A percentile compares a stretch with the other conserved stretches of the same genome.
These are phyloP conservation scores for Zaprionus obscuricornis DNA, from an alignment of 2,888 invertebrate species.

Conservation along the genomic window DNA sequence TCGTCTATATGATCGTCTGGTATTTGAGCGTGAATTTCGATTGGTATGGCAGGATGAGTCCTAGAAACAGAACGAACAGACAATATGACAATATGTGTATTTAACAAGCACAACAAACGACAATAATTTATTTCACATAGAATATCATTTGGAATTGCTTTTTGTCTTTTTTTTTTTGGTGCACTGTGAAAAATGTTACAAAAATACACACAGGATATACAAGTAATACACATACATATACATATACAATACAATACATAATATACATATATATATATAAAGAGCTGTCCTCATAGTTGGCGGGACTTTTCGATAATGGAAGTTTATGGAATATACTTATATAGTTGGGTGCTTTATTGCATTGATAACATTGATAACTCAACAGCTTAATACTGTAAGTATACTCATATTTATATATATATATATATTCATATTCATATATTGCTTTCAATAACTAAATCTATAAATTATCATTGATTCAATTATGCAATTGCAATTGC, in stretches of 20 bases:
- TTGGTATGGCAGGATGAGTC: constrained; percentile 74
- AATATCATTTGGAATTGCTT: constrained; percentile 33
- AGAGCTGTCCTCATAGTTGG: constrained; percentile 12
- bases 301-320: constrained; percentile 13
- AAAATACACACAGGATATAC: constrained; percentile 56
- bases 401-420: constrained; percentile 19
- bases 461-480: constrained; percentile 34
- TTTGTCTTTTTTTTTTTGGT: constrained; percentile 41
- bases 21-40: constrained; percentile 77
- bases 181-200: constrained; percentile 60
- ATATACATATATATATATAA: constrained; percentile 2
- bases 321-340: no score
- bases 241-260: not conserved
- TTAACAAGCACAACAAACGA: constrained; percentile 47
- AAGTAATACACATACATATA: constrained; percentile 23
- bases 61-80: constrained; percentile 25
- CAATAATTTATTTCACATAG: constrained; percentile 52
- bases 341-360: no score
- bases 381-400: constrained; percentile 7
- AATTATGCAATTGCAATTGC: constrained; percentile 21
- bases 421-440: constrained; percentile 15
- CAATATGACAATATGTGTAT: not conserved
- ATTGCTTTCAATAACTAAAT: constrained; percentile 53
- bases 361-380: constrained; percentile 2
- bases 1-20: constrained; percentile 72